Evolutionary conservation across 2,797 vertebrate genomes (phyloP).

Genomic region (Gadopsis marmoratus): DNA sequence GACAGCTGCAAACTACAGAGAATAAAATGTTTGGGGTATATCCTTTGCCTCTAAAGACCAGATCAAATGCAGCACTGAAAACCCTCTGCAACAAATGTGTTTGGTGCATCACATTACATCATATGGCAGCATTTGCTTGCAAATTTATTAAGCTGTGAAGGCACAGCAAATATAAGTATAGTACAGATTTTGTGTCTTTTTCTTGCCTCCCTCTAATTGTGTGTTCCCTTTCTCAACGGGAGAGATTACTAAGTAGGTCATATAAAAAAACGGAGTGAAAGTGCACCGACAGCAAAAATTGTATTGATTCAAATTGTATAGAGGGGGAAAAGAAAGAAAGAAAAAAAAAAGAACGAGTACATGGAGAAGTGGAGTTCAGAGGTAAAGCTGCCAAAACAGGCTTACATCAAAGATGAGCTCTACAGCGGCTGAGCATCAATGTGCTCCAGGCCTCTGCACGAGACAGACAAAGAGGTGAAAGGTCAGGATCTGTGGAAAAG

Average conservation of each 20-base stretch:
- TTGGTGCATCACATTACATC: slow-evolving; percentile 2
- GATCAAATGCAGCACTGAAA: slow-evolving; percentile 36
- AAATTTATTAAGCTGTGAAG: slow-evolving; percentile 23
- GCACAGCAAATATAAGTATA: slow-evolving; percentile 15
- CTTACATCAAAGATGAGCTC: slow-evolving; percentile 18
- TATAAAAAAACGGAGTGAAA: slow-evolving; percentile 37
- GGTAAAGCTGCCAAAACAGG: slow-evolving; percentile 32
- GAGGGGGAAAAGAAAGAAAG: not conserved
- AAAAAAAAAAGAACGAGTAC: not conserved
- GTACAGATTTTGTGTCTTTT: not conserved
- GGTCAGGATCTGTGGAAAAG: not conserved
- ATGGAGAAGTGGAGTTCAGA: slow-evolving; percentile 27
- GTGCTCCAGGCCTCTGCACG: slow-evolving; percentile 18
- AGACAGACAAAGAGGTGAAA: slow-evolving; percentile 2
- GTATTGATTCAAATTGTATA: slow-evolving; percentile 38
- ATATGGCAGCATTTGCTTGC: slow-evolving; percentile 9
- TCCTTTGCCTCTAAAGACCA: not conserved
- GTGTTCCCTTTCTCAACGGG: slow-evolving; percentile 3
- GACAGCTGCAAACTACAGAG: slow-evolving; percentile 4
- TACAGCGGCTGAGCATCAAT: slow-evolving; percentile 5
- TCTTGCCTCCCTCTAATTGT: not conserved
- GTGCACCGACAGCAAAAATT: slow-evolving; percentile 28
- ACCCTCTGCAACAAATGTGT: not conserved
- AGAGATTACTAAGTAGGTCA: slow-evolving; percentile 60
- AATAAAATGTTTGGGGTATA: slow-evolving; percentile 6